These are phyloP conservation scores for Gymnothorax reevesii DNA, from an alignment of 2,797 vertebrate genomes.

Conservation along the genomic window DNA sequence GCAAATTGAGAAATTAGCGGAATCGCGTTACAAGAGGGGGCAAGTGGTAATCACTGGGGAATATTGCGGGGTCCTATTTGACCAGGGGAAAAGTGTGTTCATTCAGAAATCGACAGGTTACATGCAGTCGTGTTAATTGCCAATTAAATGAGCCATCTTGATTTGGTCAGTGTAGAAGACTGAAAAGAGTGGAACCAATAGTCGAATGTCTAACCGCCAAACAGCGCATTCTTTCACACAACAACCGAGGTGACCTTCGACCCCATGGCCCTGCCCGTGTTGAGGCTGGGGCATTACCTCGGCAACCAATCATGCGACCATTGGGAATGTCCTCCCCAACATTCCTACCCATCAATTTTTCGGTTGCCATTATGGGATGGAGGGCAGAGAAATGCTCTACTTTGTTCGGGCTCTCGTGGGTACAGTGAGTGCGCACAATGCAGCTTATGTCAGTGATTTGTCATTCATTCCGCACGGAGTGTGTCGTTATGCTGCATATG, in stretches of 20 bases:
- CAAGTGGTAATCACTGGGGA: neutral
- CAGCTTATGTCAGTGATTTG: neutral
- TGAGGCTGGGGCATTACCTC: conserved; percentile 53
- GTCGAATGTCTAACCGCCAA: neutral
- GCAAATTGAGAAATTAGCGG: neutral
- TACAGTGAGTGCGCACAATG: neutral
- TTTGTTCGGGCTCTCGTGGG: neutral
- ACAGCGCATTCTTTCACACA: neutral
- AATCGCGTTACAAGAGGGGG: neutral
- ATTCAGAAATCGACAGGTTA: neutral
- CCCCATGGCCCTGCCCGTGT: neutral
- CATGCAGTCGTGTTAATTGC: conserved; percentile 17
- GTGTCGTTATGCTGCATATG: neutral
- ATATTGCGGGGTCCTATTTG: neutral
- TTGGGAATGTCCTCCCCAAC: conserved; percentile 70
- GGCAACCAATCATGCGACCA: conserved; percentile 45
- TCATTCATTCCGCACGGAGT: neutral
- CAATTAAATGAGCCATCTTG: neutral
- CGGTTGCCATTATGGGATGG: neutral
- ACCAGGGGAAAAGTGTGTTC: neutral
- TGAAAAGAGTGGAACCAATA: neutral
- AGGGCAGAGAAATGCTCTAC: neutral
- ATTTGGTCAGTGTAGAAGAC: neutral
- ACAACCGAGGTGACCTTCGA: neutral
- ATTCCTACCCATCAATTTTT: conserved; percentile 45